phyloP scores from a whole-genome alignment of 2,113 vertebrate genomes.

The Dicerorhinus sumatrensis region DNA sequence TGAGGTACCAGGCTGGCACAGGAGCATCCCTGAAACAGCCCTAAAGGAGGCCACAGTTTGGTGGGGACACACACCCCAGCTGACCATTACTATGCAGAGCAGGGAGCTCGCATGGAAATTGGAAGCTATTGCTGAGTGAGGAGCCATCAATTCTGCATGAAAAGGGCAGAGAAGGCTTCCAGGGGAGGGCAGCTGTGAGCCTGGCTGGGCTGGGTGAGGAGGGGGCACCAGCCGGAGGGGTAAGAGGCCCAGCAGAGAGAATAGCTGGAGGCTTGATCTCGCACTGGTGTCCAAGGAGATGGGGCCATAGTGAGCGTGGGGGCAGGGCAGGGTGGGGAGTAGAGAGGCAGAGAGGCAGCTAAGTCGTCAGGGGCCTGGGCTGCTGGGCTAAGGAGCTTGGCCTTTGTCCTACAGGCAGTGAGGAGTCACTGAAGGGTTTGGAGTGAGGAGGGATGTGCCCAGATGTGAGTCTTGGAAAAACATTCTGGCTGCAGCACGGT shows the following conservation, averaged over 20 bases:
- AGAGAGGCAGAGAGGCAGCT: background rate
- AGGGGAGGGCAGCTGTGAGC: accelerated
- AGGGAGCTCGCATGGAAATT: accelerated
- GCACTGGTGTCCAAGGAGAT: background rate
- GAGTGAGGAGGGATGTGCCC: background rate
- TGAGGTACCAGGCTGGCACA: background rate
- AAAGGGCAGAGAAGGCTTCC: background rate
- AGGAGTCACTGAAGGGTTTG: background rate
- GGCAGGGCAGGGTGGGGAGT: accelerated
- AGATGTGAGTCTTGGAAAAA: background rate
- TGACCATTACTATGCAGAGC: too few species aligned
- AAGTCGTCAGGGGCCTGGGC: background rate
- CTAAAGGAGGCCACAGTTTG: background rate
- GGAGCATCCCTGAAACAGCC: background rate
- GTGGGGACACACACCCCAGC: too few species aligned
- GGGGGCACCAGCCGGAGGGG: accelerated
- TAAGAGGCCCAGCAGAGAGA: background rate
- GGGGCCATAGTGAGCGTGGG: too few species aligned
- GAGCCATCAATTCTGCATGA: background rate
- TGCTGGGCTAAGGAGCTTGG: background rate
- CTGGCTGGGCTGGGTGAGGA: background rate
- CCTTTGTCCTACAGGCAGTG: background rate
- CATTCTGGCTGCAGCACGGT: background rate
- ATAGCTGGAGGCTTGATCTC: background rate
- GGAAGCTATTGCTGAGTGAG: background rate